A percentile compares a stretch with the other conserved stretches of the same genome.
phyloP scores from a whole-genome alignment of 2,888 invertebrate genomes.

The Nemotelus nigrinus region DNA sequence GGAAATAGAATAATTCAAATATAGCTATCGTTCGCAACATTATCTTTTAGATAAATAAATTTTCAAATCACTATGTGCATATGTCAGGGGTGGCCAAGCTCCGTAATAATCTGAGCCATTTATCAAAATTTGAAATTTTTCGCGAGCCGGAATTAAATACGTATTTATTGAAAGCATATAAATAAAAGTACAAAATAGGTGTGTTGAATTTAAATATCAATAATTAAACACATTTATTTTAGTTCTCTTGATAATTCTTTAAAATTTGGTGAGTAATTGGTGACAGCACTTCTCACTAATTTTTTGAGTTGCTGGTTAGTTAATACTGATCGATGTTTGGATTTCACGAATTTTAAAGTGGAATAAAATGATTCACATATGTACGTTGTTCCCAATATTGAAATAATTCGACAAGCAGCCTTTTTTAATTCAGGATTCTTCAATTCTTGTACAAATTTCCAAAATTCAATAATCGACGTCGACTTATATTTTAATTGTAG shows the following conservation, averaged over 20 bases:
- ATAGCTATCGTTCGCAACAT: no score
- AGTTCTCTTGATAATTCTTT: constrained; percentile 20
- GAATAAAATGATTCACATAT: constrained; percentile 29
- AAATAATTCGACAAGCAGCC: constrained; percentile 51
- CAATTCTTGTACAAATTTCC: constrained; percentile 52
- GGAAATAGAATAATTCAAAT: no score
- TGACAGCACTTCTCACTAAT: constrained; percentile 30
- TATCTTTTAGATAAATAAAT: no score
- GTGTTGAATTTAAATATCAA: constrained; percentile 15
- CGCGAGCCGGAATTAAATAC: constrained; percentile 18
- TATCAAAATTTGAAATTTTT: constrained; percentile 29
- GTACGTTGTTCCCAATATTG: constrained; percentile 52
- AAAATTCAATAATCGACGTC: constrained; percentile 51
- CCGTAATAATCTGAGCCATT: constrained; percentile 27
- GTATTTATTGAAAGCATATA: constrained; percentile 31
- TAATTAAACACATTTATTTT: constrained; percentile 31
- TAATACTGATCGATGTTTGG: constrained; percentile 20
- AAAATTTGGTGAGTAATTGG: constrained; percentile 24
- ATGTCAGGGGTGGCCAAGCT: constrained; percentile 31
- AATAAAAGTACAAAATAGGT: constrained; percentile 1
- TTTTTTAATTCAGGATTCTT: constrained; percentile 52
- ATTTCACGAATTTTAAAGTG: constrained; percentile 25
- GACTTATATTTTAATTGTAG: constrained; percentile 50
- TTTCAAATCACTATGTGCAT: neutral
- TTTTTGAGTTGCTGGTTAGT: constrained; percentile 32